phyloP scores from a whole-genome alignment of 1,140 invertebrate genomes.

The Ips typographus region DNA sequence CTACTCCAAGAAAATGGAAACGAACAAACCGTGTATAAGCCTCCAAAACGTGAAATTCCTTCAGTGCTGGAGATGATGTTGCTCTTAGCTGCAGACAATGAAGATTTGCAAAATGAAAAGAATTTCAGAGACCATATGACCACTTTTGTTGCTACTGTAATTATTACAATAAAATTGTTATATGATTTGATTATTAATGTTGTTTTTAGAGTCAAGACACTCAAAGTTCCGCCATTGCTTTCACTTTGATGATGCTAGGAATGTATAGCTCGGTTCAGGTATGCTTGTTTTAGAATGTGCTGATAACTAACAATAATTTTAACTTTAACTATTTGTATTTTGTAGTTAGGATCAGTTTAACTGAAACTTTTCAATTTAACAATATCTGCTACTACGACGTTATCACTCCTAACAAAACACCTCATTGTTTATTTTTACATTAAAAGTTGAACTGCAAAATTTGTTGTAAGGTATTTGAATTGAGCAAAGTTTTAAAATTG shows the following conservation, averaged over 20 bases:
- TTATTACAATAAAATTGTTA: background rate
- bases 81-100: constrained; percentile 2
- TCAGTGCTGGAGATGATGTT: constrained; percentile 23
- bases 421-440: no score
- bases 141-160: constrained; percentile 37
- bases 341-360: no score
- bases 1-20: constrained; percentile 5
- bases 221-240: constrained; percentile 30
- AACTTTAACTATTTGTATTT: no score
- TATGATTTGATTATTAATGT: no score
- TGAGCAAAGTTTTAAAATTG: no score
- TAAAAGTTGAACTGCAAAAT: no score
- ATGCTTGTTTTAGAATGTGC: background rate
- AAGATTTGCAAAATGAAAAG: constrained; percentile 20
- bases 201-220: constrained; percentile 43
- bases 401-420: no score
- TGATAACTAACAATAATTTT: no score
- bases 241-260: constrained; percentile 38
- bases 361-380: no score
- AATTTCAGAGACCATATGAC: constrained; percentile 34
- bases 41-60: background rate
- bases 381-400: no score
- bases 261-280: constrained; percentile 41
- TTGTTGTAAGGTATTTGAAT: no score
- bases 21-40: background rate